phyloP scores from a whole-genome alignment of 2,797 vertebrate genomes.

The Semaprochilodus insignis region DNA sequence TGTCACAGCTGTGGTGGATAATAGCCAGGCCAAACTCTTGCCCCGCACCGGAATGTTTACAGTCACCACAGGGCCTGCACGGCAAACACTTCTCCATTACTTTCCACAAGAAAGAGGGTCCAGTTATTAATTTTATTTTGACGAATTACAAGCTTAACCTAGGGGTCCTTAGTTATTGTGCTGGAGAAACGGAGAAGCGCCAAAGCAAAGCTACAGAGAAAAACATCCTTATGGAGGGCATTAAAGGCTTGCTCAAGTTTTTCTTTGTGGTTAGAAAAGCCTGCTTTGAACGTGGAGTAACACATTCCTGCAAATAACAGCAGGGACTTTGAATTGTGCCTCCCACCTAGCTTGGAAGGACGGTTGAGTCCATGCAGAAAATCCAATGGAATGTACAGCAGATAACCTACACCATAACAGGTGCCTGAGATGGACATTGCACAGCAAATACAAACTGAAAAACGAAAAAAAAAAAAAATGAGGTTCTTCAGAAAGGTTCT shows the following conservation, averaged over 20 bases:
- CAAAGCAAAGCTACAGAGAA: conserved; percentile 55
- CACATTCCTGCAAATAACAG: conserved; percentile 74
- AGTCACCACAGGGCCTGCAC: conserved; percentile 87
- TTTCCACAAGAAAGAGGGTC: conserved; percentile 74
- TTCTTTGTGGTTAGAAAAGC: conserved; percentile 42
- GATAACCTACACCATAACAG: conserved; percentile 2
- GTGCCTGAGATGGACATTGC: not conserved
- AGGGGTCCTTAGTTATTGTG: conserved; percentile 66
- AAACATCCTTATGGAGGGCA: conserved; percentile 33
- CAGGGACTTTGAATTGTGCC: conserved; percentile 71
- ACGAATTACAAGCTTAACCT: conserved; percentile 79
- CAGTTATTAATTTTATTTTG: conserved; percentile 83
- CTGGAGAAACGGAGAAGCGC: conserved; percentile 46
- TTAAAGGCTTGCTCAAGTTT: conserved; percentile 57
- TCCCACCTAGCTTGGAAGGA: conserved; percentile 64
- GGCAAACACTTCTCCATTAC: conserved; percentile 83
- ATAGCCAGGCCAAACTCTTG: conserved; percentile 81
- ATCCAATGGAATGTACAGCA: not conserved
- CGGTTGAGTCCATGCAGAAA: conserved; percentile 26
- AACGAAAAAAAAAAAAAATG: not conserved
- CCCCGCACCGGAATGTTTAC: conserved; percentile 90
- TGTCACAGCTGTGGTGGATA: conserved; percentile 89
- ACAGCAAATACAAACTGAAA: not conserved
- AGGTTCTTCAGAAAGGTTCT: not conserved
- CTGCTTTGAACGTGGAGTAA: conserved; percentile 74